Percentiles rank a stretch among this genome's conserved stretches.
These are phyloP conservation scores for Macrocentrus cingulum DNA, from an alignment of 1,140 invertebrate species.

Conservation along the genomic window DNA sequence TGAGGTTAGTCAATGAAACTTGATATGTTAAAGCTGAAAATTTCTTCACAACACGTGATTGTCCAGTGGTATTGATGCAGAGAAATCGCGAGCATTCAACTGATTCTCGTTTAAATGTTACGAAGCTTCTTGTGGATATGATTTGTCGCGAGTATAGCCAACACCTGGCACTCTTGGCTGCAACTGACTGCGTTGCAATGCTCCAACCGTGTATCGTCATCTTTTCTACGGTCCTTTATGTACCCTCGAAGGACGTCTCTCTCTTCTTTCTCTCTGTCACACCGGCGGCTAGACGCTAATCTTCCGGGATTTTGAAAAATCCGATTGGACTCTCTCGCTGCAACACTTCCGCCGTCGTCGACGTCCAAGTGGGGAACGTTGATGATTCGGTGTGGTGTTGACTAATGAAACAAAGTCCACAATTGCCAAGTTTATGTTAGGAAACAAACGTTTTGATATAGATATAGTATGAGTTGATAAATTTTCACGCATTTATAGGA, in stretches of 20 bases:
- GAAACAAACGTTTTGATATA: too few species aligned
- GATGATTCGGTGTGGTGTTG: too few species aligned
- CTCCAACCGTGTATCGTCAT: slow-evolving; percentile 41
- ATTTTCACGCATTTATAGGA: too few species aligned
- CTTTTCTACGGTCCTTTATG: slow-evolving; percentile 32
- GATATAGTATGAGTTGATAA: too few species aligned
- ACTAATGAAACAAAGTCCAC: slow-evolving; percentile 13
- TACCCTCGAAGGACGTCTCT: slow-evolving; percentile 9
- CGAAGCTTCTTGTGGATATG: slow-evolving; percentile 21
- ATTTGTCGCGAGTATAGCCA: not conserved
- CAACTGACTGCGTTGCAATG: slow-evolving; percentile 24
- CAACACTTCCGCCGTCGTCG: slow-evolving; percentile 21
- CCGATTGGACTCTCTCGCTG: slow-evolving; percentile 17
- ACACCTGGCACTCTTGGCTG: slow-evolving; percentile 10
- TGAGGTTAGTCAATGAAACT: slow-evolving; percentile 16
- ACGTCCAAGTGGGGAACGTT: not conserved
- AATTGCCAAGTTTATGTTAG: too few species aligned
- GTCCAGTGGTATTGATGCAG: slow-evolving; percentile 6
- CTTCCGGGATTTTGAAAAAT: slow-evolving; percentile 10
- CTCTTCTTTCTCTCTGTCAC: not conserved
- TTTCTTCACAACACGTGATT: slow-evolving; percentile 13
- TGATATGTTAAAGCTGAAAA: slow-evolving; percentile 17
- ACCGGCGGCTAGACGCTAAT: slow-evolving; percentile 21
- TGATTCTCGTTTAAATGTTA: not conserved
- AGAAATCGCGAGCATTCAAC: slow-evolving; percentile 12